These are phyloP conservation scores for Premnoplex brunnescens DNA, from an alignment of 2,797 vertebrate species.

Conservation along the genomic window DNA sequence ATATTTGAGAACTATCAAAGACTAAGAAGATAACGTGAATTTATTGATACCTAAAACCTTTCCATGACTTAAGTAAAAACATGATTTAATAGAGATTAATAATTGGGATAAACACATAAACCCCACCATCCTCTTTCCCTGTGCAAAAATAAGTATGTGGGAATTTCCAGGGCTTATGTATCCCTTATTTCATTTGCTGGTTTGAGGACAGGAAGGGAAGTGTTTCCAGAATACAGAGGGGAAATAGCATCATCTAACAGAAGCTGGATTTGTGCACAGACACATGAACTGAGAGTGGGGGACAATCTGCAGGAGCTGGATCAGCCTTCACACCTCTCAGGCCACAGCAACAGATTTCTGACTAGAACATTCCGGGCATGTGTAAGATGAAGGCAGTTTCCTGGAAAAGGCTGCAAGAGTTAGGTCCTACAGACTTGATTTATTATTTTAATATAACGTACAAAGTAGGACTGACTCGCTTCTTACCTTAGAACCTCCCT, in stretches of 20 bases:
- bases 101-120: background rate
- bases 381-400: background rate
- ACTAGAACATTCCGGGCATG: background rate
- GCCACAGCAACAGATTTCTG: background rate
- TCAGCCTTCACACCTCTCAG: background rate
- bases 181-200: background rate
- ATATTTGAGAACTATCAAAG: background rate
- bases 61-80: background rate
- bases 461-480: background rate
- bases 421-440: background rate
- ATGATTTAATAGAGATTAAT: background rate
- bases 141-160: background rate
- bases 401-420: background rate
- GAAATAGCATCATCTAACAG: background rate
- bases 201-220: background rate
- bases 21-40: background rate
- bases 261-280: background rate
- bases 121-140: background rate
- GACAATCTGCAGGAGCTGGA: background rate
- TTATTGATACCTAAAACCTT: background rate
- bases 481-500: constrained; percentile 92
- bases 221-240: background rate
- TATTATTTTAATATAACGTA: background rate
- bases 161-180: background rate
- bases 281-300: background rate